phyloP scores from a whole-genome alignment of 2,888 invertebrate genomes.

The Ochropleura plecta region DNA sequence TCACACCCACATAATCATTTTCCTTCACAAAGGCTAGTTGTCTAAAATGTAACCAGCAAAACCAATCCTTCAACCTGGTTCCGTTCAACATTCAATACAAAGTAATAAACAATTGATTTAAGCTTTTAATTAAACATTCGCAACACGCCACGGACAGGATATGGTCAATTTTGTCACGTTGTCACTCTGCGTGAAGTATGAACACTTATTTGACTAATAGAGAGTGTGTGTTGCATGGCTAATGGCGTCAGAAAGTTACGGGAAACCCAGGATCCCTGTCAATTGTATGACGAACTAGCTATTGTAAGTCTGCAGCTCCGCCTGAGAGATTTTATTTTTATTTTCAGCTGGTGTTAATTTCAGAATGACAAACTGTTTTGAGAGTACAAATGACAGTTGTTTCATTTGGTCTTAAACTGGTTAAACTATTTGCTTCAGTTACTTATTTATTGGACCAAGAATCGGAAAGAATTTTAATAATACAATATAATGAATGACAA shows the following conservation, averaged over 20 bases:
- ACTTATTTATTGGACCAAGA: background rate
- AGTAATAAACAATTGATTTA: slow-evolving; percentile 18
- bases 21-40: background rate
- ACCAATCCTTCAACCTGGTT: slow-evolving; percentile 22
- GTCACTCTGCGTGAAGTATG: slow-evolving; percentile 20
- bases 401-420: background rate
- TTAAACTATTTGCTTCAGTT: background rate
- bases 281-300: background rate
- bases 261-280: background rate
- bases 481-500: background rate
- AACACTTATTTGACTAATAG: slow-evolving; percentile 18
- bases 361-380: background rate
- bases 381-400: background rate
- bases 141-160: slow-evolving; percentile 17
- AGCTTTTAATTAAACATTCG: slow-evolving; percentile 33
- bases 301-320: too few relatives aligned
- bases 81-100: slow-evolving; percentile 11
- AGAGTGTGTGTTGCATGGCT: slow-evolving; percentile 19
- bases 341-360: background rate
- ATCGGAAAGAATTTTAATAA: background rate
- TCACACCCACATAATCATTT: too few relatives aligned
- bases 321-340: background rate
- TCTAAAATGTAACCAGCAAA: background rate
- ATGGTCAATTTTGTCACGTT: slow-evolving; percentile 34
- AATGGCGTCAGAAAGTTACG: background rate